Evolutionary conservation across 2,888 invertebrate species (phyloP).

Genomic region (Melipona beecheii): DNA sequence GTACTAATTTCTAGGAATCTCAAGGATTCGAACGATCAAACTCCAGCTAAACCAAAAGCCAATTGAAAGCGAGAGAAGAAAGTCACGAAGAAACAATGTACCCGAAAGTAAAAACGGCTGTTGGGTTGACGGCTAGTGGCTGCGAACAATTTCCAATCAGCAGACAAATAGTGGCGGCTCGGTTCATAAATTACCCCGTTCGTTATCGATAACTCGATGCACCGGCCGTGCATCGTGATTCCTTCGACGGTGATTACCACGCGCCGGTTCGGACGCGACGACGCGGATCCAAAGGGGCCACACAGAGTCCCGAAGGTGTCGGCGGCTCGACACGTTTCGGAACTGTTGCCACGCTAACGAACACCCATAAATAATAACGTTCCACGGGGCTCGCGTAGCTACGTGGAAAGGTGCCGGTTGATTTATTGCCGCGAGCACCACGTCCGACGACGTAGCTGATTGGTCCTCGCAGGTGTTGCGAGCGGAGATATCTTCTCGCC

Average conservation of each 20-base stretch:
- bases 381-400: slow-evolving; percentile 58
- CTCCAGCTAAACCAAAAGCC: no score
- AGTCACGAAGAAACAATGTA: no score
- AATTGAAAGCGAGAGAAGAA: no score
- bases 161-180: slow-evolving; percentile 22
- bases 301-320: slow-evolving; percentile 66
- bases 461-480: slow-evolving; percentile 75
- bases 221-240: slow-evolving; percentile 49
- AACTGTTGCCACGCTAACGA: slow-evolving; percentile 77
- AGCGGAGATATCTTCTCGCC: not conserved
- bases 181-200: slow-evolving; percentile 55
- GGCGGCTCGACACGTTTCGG: slow-evolving; percentile 70
- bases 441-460: slow-evolving; percentile 72
- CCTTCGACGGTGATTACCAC: slow-evolving; percentile 56
- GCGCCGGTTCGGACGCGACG: slow-evolving; percentile 49
- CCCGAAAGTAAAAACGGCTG: not conserved
- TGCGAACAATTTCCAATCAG: slow-evolving; percentile 58
- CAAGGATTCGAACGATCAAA: no score
- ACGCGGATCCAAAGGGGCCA: slow-evolving; percentile 65
- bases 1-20: no score
- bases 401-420: slow-evolving; percentile 73
- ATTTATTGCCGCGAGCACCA: slow-evolving; percentile 73
- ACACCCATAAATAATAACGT: slow-evolving; percentile 77
- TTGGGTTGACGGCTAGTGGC: not conserved
- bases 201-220: slow-evolving; percentile 57